Evolutionary conservation across 2,113 vertebrate genomes (phyloP), one percentile per base, ranked within the genome.

Genomic region (Arvicanthis niloticus): DNA sequence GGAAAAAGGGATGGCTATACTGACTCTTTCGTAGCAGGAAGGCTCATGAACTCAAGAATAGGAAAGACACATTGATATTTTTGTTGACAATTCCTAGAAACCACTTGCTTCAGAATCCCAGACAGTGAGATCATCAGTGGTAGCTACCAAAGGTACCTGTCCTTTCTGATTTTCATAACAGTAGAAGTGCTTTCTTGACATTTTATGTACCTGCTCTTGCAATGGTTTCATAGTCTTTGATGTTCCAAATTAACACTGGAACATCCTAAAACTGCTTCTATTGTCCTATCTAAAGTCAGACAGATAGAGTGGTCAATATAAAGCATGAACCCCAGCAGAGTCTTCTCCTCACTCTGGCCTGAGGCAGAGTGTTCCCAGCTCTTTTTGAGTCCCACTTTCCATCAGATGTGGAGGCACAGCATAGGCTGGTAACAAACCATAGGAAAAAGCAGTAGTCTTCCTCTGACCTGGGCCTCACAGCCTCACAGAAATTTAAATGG

Each of bases 391-490:
- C 1, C 22, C 16, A 56, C 16, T 8, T 67, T 65, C 17, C 3
- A 1, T 76, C 42, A n/a, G 1, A 0, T 48, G 1, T 11, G 40
- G 16, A 60, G 37, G 12, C 17, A 19, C 1, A 10, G 5, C 26
- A 24, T 51, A 37, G 58, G 73, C 17, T 58, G 11, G 42, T 75
- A 73, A 29, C 51, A 42, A 17, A 84, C 26, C 40, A 72, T 26
- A 68, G 12, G 5, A 29, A 37, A 65, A 17, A 53, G 0, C 7
- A 10, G 11, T 2, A 17, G 21, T 1, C 1, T 0, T 2, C 10
- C 40, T 75, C 68, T 26, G 45, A 10, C 1, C 21, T 93, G 62
- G 29, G 4, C 1, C 16, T 93, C 40, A 58, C 37, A 68, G 8
- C 31, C 45, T 51, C 19, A 67, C 31, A 51, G 84, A 68, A 19